A percentile compares a stretch with the other conserved stretches of the same genome.
Conservation (phyloP, 35 echinoderm and acorn worm species). For the Holothuria glaberrima region DNA sequence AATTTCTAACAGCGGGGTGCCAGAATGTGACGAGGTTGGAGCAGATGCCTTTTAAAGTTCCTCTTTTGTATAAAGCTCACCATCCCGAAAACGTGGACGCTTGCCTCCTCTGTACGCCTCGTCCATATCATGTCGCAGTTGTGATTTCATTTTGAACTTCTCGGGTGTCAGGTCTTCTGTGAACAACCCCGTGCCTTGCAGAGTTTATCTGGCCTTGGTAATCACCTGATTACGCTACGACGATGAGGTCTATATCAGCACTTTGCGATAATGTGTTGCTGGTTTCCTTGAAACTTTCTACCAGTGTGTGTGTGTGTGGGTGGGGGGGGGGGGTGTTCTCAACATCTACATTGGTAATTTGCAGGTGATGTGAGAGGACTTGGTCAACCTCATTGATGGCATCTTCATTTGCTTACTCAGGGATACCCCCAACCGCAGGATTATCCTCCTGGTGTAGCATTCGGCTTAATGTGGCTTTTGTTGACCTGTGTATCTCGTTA, state of each 20-base stretch:
- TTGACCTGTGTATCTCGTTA: no score
- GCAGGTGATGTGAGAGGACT: not conserved
- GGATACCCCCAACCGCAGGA: no score
- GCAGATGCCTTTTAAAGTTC: not conserved
- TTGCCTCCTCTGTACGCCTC: slow-evolving; percentile 17
- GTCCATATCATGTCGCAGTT: slow-evolving; percentile 16
- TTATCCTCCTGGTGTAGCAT: no score
- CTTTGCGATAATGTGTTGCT: slow-evolving; percentile 32
- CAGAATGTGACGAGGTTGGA: not conserved
- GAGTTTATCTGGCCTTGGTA: not conserved
- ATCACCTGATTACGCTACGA: not conserved
- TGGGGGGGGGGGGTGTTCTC: slow-evolving; percentile 32
- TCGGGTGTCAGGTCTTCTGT: slow-evolving; percentile 1
- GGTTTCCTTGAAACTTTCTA: not conserved
- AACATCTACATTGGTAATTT: not conserved
- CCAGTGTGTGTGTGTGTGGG: no score
- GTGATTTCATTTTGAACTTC: not conserved
- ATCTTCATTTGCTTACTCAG: no score
- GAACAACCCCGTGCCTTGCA: not conserved
- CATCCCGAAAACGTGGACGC: slow-evolving; percentile 19
- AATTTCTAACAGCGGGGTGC: not conserved
- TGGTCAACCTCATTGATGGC: no score
- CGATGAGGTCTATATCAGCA: not conserved
- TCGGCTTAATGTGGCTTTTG: no score
- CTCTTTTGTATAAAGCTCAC: no score